Evolutionary conservation across 2,888 invertebrate species (phyloP), one percentile per base, ranked within the genome.

Genomic region (Aphelenchoides bicaudatus): DNA sequence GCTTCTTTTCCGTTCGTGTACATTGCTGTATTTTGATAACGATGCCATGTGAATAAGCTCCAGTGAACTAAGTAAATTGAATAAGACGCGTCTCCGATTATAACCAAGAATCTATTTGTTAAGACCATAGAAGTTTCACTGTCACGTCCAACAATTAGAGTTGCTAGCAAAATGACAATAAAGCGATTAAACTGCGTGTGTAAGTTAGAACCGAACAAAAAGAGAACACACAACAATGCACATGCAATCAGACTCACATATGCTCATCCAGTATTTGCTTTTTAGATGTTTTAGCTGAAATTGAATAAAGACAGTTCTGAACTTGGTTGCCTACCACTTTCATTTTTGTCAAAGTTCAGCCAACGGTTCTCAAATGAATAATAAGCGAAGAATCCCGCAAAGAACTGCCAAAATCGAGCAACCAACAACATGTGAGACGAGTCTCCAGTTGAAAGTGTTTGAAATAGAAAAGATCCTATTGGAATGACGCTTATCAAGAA

Each of bases 1-100:
- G 43, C 21, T n/a, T 43, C 43, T 43, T 25, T 25, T 19, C 43
- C 43, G 23, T 43, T n/a, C 43, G n/a, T 25, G 43, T 43, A 43
- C 10, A 43, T 25, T 6, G 16, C 43, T 6, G 43, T 21, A 25
- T 43, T 43, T 6, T 19, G 21, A 25, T 43, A 43, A 25, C 43
- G 43, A 43, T 19, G 23, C 43, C 43, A 43, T 6, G n/a, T n/a
- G 23, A 43, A 19, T 25, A 43, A n/a, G 10, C 21, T 19, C 43
- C 43, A 43, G 23, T 43, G 43, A 43, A 43, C 23, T 19, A 43
- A 25, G 23, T 43, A 43, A 43, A 43, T 21, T 8, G 43, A 43
- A 25, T 43, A 43, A 6, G 43, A 43, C 10, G 23, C 23, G 23
- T 43, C 43, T 6, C 43, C 43, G 6, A 43, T 10, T 8, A 43